Base-by-base conservation (phyloP, 2,888 invertebrate genomes). In the Lordiphosa fenestrarum region DNA sequence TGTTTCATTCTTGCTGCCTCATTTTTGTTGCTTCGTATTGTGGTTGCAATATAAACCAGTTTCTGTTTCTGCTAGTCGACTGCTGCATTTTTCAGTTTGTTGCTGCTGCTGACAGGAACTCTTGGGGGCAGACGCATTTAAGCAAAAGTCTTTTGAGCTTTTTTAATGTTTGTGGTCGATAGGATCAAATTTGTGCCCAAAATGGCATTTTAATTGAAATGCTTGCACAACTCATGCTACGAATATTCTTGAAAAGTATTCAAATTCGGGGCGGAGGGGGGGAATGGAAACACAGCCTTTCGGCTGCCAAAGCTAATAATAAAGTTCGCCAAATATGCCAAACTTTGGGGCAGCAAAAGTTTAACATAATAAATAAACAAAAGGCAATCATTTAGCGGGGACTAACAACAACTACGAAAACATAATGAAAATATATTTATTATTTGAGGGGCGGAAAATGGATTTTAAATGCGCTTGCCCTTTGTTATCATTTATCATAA, bases 261-360 rank as follows among this genome's bases (percentile, higher is more conserved):
- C 25, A 68, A 76, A 77, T 80, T 70, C 62, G 70, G 73, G 83
- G 19, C 19, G 10, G 9, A 19, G 7, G 30, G 9, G 12, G 19
- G 36, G 5, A 39, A 41, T 25, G 42, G 21, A 33, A 47, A 6
- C 19, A 46, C 39, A 39, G 50, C 30, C 50, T 50, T 52, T 15
- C 48, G 61, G 33, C 69, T 53, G 53, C 53, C 66, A 66, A 58
- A 55, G 86, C 85, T 85, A 85, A 86, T 86, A 85, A 86, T 86
- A 77, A 85, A 85, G 85, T 86, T 85, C 77, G 65, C 73, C 69
- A 86, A 84, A 85, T 75, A 86, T 85, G 78, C 85, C 74, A 78
- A 85, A 85, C 73, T 85, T 86, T 84, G 64, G 36, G 49, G 38
- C 41, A 49, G 47, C 40, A 54, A 76, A 77, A 84, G 73, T 77